Base-by-base conservation (phyloP, 2,113 vertebrate species). In the Mormyrus lacerda region DNA sequence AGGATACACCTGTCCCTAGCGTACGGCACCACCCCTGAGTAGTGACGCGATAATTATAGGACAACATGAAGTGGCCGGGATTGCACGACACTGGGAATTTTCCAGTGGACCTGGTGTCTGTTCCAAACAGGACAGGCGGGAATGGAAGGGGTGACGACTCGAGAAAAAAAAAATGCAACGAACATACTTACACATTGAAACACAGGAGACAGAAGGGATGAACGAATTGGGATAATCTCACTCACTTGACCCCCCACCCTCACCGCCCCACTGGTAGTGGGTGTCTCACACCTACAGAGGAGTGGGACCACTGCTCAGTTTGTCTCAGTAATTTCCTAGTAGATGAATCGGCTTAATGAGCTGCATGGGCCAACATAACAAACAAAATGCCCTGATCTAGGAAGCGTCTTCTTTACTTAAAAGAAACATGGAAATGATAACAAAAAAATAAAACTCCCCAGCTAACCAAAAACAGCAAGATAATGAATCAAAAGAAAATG, bases 21-120 rank as follows among this genome's bases (percentile, higher is more conserved):
- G 0, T 31, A 11, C 0, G 61, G 10, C n/a, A 1, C 24, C 58
- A 11, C 58, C n/a, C 58, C 58, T 65, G 9, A 65, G 21, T 27
- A 61, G 27, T 61, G 58, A n/a, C 0, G 21, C 2, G 1, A n/a
- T 61, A 61, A 61, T 61, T n/a, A n/a, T n/a, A 9, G 58, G 24
- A 19, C 35, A 42, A 83, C 42, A 44, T 44, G 44, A n/a, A 51
- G 47, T 17, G 35, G 69, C 9, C 2, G 8, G 17, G 91, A 92
- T 90, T 89, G 91, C 89, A 91, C 92, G 93, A 53, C 9, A 21
- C 51, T 0, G 94, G 6, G 53, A 58, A 58, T 7, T 58, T 53
- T 58, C 55, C 21, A 58, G 21, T 58, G 55, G 55, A 61, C 55
- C 55, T 24, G 24, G 55, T n/a, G 55, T 58, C 21, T 9, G n/a